phyloP scores from a whole-genome alignment of 2,113 vertebrate genomes.

The Ageneiosus marmoratus region DNA sequence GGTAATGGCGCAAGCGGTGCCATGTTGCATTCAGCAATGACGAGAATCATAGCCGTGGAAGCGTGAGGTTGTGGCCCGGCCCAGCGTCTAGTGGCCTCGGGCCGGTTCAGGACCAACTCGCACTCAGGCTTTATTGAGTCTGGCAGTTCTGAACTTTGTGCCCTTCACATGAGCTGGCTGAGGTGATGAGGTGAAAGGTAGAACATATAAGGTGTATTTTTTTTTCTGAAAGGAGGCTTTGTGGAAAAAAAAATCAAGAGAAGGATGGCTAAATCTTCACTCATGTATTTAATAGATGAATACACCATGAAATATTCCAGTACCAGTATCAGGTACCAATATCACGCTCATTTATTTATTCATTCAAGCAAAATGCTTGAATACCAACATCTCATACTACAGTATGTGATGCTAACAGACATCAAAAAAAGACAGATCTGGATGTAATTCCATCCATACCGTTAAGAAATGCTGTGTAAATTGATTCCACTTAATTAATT shows the following conservation, averaged over 20 bases:
- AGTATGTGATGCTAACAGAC: neutral
- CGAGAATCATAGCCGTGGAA: slow-evolving; percentile 39
- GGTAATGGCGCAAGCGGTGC: slow-evolving; percentile 42
- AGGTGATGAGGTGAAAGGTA: slow-evolving; percentile 51
- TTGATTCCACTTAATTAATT: neutral
- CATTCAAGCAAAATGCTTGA: neutral
- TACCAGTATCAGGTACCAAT: neutral
- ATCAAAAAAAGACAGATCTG: neutral
- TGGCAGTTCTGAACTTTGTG: slow-evolving; percentile 52
- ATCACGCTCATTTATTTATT: neutral
- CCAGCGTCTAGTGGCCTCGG: slow-evolving; percentile 40
- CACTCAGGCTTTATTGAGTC: slow-evolving; percentile 50
- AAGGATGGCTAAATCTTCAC: slow-evolving; percentile 1
- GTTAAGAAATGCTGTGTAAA: no score
- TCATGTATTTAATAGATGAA: neutral
- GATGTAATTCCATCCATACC: neutral
- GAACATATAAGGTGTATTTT: slow-evolving; percentile 17
- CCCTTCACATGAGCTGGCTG: slow-evolving; percentile 24
- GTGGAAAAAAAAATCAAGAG: neutral
- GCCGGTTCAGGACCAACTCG: slow-evolving; percentile 27
- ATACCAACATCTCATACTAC: neutral
- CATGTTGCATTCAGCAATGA: slow-evolving; percentile 37
- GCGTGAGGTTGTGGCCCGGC: slow-evolving; percentile 31
- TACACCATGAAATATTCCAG: neutral
- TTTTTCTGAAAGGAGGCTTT: slow-evolving; percentile 12